Percentiles rank a stretch among this genome's conserved stretches.
phyloP scores from a whole-genome alignment of 2,113 vertebrate genomes.

The Passer domesticus region DNA sequence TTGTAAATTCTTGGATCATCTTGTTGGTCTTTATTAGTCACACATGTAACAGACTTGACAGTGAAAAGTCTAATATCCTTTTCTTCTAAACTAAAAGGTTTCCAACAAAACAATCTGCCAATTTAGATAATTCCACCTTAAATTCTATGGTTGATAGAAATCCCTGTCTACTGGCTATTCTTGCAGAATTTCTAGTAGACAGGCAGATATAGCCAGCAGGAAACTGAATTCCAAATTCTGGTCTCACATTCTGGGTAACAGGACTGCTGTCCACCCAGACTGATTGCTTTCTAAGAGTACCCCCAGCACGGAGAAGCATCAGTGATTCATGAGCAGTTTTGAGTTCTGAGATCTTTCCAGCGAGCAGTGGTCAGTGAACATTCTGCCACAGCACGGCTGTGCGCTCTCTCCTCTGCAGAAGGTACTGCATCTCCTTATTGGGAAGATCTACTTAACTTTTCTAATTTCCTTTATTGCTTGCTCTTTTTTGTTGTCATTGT shows the following conservation, averaged over 20 bases:
- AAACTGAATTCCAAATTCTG: neutral
- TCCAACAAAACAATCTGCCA: neutral
- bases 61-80: neutral
- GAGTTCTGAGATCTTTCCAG: neutral
- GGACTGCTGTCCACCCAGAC: neutral
- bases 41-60: neutral
- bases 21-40: slow-evolving; percentile 18
- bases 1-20: slow-evolving; percentile 35
- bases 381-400: neutral
- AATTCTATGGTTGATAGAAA: neutral
- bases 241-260: neutral
- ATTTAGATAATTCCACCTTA: neutral
- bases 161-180: neutral
- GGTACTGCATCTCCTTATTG: neutral
- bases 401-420: neutral
- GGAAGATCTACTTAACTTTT: neutral
- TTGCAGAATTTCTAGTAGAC: neutral
- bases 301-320: neutral
- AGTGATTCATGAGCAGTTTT: neutral
- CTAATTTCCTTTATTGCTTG: neutral
- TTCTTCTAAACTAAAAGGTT: neutral
- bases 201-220: neutral
- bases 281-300: neutral
- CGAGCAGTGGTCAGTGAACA: accelerated
- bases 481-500: too few relatives aligned